These are phyloP conservation scores for Perdita meconis DNA, from an alignment of 2,888 invertebrate species.

Conservation along the genomic window DNA sequence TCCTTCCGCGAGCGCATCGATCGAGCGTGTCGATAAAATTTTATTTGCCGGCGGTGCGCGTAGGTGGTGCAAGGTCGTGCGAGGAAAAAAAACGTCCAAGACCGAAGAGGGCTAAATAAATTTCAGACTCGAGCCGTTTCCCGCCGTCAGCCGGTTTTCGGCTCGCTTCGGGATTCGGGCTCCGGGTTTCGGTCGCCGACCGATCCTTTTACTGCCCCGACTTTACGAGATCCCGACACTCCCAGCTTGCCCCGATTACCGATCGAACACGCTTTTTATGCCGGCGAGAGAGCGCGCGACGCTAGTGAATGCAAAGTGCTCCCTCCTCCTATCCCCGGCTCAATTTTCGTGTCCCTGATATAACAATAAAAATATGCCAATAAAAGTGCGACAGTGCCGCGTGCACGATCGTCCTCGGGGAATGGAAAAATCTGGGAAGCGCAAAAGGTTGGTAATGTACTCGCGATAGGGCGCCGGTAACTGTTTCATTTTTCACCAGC, in stretches of 20 bases:
- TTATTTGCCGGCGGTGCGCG: slow-evolving; percentile 15
- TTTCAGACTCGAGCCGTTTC: slow-evolving; percentile 41
- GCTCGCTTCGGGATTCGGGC: no score
- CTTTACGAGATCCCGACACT: slow-evolving; percentile 58
- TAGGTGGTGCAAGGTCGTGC: slow-evolving; percentile 37
- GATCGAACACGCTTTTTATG: slow-evolving; percentile 64
- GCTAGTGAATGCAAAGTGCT: slow-evolving; percentile 60
- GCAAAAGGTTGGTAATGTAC: slow-evolving; percentile 24
- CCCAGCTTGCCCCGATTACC: slow-evolving; percentile 52
- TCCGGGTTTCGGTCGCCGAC: background rate
- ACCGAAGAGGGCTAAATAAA: slow-evolving; percentile 50
- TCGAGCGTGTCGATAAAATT: slow-evolving; percentile 25
- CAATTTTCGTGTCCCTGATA: slow-evolving; percentile 51
- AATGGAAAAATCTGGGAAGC: slow-evolving; percentile 30
- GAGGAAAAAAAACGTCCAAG: slow-evolving; percentile 15
- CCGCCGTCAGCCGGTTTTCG: slow-evolving; percentile 42
- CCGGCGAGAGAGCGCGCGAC: slow-evolving; percentile 24
- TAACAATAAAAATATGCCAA: slow-evolving; percentile 64
- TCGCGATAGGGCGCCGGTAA: slow-evolving; percentile 18
- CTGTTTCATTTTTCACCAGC: slow-evolving; percentile 23
- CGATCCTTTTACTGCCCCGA: slow-evolving; percentile 55
- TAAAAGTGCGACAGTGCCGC: slow-evolving; percentile 17
- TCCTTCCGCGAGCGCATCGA: slow-evolving; percentile 17
- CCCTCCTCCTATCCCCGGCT: slow-evolving; percentile 31
- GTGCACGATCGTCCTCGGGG: slow-evolving; percentile 5